phyloP scores from a whole-genome alignment of 2,888 invertebrate species.

The Dione vanillae region DNA sequence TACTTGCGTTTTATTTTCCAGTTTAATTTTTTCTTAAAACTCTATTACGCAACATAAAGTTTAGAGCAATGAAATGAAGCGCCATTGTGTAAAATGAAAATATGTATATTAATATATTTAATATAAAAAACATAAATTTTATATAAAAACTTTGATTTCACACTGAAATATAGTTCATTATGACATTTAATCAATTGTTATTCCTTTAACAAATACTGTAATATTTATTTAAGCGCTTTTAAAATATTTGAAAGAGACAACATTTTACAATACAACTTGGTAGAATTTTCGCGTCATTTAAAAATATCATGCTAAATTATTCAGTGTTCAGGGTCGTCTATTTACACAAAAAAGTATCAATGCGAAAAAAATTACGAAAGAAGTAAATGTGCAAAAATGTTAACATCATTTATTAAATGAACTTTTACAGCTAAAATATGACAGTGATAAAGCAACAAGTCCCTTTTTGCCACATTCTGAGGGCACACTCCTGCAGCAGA shows the following conservation, averaged over 20 bases:
- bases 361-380: constrained; percentile 27
- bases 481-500: constrained; percentile 59
- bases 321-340: constrained; percentile 24
- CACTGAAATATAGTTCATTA: too few species aligned
- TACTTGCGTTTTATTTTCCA: too few species aligned
- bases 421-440: constrained; percentile 64
- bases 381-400: constrained; percentile 40
- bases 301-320: constrained; percentile 17
- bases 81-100: not conserved
- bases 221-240: too few species aligned
- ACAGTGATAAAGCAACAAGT: constrained; percentile 81
- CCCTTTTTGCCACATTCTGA: constrained; percentile 72
- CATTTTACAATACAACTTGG: not conserved
- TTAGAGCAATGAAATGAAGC: not conserved
- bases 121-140: not conserved
- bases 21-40: too few species aligned
- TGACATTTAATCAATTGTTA: too few species aligned
- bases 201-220: not conserved
- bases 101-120: not conserved
- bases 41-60: not conserved
- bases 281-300: constrained; percentile 15
- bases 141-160: too few species aligned
- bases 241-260: constrained; percentile 2
- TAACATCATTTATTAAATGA: constrained; percentile 52
- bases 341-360: constrained; percentile 24